Evolutionary conservation across 1,140 invertebrate genomes (phyloP).

Genomic region (Galendromus occidentalis): DNA sequence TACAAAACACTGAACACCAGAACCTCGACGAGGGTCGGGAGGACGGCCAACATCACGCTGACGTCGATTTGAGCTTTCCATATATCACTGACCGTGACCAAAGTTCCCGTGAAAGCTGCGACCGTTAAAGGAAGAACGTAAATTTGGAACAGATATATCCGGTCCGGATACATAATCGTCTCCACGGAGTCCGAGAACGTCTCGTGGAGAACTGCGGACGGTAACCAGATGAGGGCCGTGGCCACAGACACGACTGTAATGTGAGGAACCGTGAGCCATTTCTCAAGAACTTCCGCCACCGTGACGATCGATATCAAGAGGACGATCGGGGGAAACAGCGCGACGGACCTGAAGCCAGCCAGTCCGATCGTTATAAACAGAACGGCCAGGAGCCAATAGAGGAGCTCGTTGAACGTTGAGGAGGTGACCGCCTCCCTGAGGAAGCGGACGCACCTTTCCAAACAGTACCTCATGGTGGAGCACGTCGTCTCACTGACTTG

Average conservation of each 20-base stretch:
- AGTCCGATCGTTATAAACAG: not conserved
- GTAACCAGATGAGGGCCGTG: not conserved
- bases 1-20: not conserved
- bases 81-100: not conserved
- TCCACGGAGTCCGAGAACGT: not conserved
- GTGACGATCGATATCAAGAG: not conserved
- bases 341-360: not conserved
- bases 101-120: not conserved
- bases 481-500: too few relatives aligned
- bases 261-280: not conserved
- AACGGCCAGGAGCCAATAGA: not conserved
- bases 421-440: not conserved
- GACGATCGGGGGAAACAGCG: not conserved
- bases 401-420: not conserved
- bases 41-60: not conserved
- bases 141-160: not conserved
- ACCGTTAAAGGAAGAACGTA: not conserved
- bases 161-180: not conserved
- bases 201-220: not conserved
- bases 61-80: not conserved
- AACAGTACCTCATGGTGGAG: not conserved
- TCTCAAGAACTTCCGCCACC: not conserved
- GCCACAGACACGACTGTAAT: not conserved
- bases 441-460: not conserved
- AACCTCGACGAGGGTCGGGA: not conserved